A percentile compares a stretch with the other conserved stretches of the same genome.
Conservation (phyloP, 2,113 vertebrate species). For the Callithrix jacchus region DNA sequence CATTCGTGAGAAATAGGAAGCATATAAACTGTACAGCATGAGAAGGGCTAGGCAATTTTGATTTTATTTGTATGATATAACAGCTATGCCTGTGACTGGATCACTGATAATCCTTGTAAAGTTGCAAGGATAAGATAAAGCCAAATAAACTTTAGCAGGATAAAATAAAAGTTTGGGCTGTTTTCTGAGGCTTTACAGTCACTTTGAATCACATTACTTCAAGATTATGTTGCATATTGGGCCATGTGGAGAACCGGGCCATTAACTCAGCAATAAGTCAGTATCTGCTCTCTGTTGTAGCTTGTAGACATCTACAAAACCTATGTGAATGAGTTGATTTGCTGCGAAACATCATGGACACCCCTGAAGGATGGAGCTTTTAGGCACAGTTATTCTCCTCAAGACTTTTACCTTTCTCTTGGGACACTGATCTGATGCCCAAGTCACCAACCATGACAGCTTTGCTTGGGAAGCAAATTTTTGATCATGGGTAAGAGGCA, state of each 20-base stretch:
- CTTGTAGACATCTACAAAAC: neutral
- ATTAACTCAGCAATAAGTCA: neutral
- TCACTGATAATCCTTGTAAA: neutral
- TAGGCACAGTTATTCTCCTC: neutral
- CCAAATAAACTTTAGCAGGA: neutral
- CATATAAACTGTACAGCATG: neutral
- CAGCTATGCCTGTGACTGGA: neutral
- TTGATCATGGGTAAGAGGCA: neutral
- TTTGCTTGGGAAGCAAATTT: neutral
- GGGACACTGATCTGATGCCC: neutral
- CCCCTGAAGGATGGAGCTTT: neutral
- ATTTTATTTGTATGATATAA: neutral
- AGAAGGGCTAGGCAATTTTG: neutral
- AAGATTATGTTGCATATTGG: neutral
- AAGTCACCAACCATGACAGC: neutral
- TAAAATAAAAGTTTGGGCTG: neutral
- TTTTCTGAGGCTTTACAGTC: neutral
- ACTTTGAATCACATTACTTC: neutral
- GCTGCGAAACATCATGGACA: neutral
- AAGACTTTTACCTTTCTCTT: neutral
- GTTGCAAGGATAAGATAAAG: neutral
- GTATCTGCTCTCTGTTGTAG: neutral
- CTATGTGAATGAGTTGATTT: neutral
- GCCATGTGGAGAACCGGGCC: neutral
- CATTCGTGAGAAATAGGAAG: slow-evolving; percentile 8